Conservation (phyloP, 1,140 invertebrate genomes). For the Elymnias hypermnestra region DNA sequence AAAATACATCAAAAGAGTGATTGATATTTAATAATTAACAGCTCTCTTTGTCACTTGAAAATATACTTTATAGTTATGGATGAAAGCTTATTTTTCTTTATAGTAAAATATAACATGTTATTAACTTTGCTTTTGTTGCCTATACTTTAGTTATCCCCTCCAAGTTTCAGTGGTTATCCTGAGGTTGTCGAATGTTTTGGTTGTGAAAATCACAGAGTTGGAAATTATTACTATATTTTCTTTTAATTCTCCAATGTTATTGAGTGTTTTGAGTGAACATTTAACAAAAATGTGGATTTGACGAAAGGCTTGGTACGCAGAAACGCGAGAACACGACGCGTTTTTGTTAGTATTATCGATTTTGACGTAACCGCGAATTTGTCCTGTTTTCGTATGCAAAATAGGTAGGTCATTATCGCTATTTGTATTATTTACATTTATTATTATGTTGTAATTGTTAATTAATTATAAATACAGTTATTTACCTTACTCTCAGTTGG, state of each 20-base stretch:
- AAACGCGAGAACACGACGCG: background rate
- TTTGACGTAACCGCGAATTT: conserved; percentile 5
- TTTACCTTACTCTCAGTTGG: no score
- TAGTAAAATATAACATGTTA: no score
- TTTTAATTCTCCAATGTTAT: conserved; percentile 4
- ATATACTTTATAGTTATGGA: no score
- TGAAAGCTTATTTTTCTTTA: no score
- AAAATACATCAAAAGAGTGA: no score
- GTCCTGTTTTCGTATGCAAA: conserved; percentile 1
- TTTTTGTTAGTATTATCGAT: conserved; percentile 12
- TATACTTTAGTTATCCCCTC: conserved; percentile 4
- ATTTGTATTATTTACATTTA: background rate
- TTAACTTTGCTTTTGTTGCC: no score
- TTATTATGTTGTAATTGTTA: no score
- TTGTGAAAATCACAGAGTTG: conserved; percentile 14
- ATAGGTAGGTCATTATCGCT: background rate
- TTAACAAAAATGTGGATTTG: conserved; percentile 4
- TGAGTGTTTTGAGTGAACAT: conserved; percentile 8
- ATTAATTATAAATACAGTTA: no score
- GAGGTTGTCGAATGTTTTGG: conserved; percentile 21
- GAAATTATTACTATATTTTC: conserved; percentile 4
- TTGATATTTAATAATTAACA: no score
- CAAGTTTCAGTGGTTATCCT: conserved; percentile 16
- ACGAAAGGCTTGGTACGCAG: background rate
- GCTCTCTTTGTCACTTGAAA: no score